Evolutionary conservation across 30 jellyfish, hydroid and myxozoan genomes (phyloP).

Genomic region (Kudoa iwatai): DNA sequence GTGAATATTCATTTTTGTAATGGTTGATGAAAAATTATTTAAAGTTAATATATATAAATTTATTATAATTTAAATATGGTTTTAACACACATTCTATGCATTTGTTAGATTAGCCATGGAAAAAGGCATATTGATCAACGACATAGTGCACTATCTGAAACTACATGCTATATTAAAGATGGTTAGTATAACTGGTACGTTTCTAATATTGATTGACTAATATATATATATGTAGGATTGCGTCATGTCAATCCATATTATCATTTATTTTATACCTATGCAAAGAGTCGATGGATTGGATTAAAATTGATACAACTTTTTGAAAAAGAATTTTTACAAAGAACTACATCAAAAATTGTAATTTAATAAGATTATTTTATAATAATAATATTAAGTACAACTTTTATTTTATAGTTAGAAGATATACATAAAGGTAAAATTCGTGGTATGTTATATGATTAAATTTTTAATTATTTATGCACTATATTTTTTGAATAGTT

Average conservation of each 20-base stretch:
- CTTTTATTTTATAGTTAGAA: constrained; percentile 2
- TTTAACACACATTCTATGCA: no score
- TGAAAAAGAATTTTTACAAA: constrained; percentile 25
- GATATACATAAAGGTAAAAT: constrained; percentile 36
- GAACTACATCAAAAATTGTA: not conserved
- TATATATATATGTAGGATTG: no score
- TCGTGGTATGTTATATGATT: constrained; percentile 4
- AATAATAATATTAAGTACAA: not conserved
- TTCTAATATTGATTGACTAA: no score
- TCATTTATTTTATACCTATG: constrained; percentile 30
- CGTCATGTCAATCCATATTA: constrained; percentile 35
- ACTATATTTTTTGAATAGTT: constrained; percentile 2
- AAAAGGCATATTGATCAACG: no score
- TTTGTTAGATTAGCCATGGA: no score
- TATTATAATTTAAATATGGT: no score
- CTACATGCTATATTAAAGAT: no score
- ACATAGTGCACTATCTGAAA: no score
- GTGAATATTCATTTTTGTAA: no score
- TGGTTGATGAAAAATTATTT: no score
- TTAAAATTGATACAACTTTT: constrained; percentile 10
- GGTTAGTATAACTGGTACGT: no score
- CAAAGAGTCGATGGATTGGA: constrained; percentile 57
- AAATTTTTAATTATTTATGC: not conserved
- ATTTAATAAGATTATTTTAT: not conserved
- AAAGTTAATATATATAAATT: no score